Conservation (phyloP, 37 sponge, comb jelly and placozoan genomes). For the Ephydatia muelleri region DNA sequence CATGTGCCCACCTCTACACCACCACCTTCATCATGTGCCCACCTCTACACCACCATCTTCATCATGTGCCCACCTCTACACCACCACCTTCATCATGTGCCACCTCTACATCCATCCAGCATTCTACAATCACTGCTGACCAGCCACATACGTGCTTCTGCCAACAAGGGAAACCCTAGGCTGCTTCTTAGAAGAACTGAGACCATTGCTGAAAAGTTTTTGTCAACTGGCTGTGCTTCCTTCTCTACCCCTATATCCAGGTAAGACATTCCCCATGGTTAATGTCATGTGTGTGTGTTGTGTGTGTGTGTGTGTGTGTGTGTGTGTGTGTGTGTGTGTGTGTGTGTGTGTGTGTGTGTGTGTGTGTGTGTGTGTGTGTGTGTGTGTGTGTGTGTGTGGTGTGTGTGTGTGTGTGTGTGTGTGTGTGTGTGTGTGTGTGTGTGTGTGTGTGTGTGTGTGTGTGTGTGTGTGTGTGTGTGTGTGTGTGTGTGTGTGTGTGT, state of each 20-base stretch:
- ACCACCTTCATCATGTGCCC: too few species aligned
- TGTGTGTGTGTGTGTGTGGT: too few species aligned
- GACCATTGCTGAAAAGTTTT: conserved; percentile 90
- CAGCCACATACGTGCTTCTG: conserved; percentile 69
- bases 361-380: too few species aligned
- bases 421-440: conserved; percentile 10
- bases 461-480: background rate
- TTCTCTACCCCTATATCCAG: conserved; percentile 80
- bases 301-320: background rate
- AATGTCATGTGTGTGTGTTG: background rate
- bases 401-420: background rate
- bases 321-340: too few species aligned
- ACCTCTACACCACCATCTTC: too few species aligned
- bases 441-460: background rate
- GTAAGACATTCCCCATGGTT: conserved; percentile 23
- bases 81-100: background rate
- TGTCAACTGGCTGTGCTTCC: conserved; percentile 91
- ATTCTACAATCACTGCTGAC: conserved; percentile 68
- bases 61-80: background rate
- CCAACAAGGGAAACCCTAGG: conserved; percentile 64
- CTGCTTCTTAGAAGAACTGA: conserved; percentile 88
- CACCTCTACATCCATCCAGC: conserved; percentile 22
- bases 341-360: too few species aligned
- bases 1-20: too few species aligned
- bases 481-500: conserved; percentile 1